Evolutionary conservation across 2,888 invertebrate species (phyloP).

Genomic region (Mythimna impura): DNA sequence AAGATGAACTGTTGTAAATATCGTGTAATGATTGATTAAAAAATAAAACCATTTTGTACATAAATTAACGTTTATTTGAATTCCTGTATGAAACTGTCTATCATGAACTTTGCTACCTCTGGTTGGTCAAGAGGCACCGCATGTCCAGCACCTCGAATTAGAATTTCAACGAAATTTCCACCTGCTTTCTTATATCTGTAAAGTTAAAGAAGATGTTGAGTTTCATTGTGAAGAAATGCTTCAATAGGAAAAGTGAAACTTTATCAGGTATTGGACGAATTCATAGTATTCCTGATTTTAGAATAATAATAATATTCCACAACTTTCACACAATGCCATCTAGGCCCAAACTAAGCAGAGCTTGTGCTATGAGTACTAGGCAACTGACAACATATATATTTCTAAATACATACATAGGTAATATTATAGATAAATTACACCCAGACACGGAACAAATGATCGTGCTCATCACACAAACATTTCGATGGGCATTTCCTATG

Average conservation of each 20-base stretch:
- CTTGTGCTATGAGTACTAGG: too few relatives aligned
- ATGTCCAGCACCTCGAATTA: slow-evolving; percentile 90
- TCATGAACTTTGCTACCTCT: slow-evolving; percentile 69
- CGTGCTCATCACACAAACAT: too few relatives aligned
- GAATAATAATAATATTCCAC: too few relatives aligned
- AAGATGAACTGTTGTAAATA: slow-evolving; percentile 52
- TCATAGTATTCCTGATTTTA: not conserved
- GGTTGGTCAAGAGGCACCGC: slow-evolving; percentile 90
- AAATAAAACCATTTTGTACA: slow-evolving; percentile 45
- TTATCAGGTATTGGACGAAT: not conserved
- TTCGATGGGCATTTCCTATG: too few relatives aligned
- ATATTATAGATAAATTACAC: too few relatives aligned
- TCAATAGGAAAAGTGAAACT: not conserved
- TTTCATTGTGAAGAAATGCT: not conserved
- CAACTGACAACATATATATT: too few relatives aligned
- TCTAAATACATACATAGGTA: too few relatives aligned
- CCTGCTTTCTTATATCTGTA: slow-evolving; percentile 87
- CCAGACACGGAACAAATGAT: too few relatives aligned
- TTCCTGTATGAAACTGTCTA: slow-evolving; percentile 70
- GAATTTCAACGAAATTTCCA: slow-evolving; percentile 86
- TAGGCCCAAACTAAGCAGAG: too few relatives aligned
- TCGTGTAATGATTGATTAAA: slow-evolving; percentile 21
- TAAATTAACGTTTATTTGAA: slow-evolving; percentile 62
- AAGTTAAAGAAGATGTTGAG: not conserved
- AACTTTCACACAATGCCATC: too few relatives aligned